A percentile compares a stretch with the other conserved stretches of the same genome.
Evolutionary conservation across 2,888 invertebrate species (phyloP).

Genomic region (Heliconius erato): DNA sequence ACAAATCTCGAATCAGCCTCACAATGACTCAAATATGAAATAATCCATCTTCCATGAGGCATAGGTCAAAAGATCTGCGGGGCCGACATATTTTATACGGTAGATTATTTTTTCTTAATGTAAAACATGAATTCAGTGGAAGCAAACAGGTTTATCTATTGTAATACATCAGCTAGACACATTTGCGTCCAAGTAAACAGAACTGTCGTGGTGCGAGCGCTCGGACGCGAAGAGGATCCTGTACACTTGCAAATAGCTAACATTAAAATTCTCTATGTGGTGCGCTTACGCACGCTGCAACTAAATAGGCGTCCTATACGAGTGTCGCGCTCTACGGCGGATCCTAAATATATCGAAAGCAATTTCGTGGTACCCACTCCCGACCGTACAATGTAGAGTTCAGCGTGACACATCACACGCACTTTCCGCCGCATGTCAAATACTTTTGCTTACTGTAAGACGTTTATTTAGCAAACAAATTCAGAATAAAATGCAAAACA

Average conservation of each 20-base stretch:
- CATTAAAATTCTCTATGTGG: conserved; percentile 58
- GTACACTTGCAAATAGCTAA: conserved; percentile 56
- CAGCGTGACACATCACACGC: conserved; percentile 42
- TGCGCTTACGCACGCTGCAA: conserved; percentile 57
- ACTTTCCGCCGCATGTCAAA: conserved; percentile 26
- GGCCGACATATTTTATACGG: conserved; percentile 56
- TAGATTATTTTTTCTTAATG: conserved; percentile 51
- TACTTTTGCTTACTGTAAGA: not conserved
- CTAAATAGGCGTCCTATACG: conserved; percentile 54
- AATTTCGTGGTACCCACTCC: conserved; percentile 49
- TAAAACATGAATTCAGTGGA: conserved; percentile 58
- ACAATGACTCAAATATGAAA: conserved; percentile 60
- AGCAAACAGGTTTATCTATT: conserved; percentile 59
- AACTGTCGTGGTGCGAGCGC: conserved; percentile 46
- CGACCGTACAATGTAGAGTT: conserved; percentile 51
- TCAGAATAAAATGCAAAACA: conserved; percentile 8
- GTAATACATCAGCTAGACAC: conserved; percentile 56
- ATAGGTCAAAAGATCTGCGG: conserved; percentile 67
- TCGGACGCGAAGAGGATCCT: conserved; percentile 49
- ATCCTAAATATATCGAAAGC: conserved; percentile 57
- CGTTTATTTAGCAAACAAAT: conserved; percentile 10
- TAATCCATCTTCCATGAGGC: conserved; percentile 72
- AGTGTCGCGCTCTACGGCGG: conserved; percentile 49
- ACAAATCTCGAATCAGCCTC: conserved; percentile 67
- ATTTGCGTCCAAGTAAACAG: conserved; percentile 55